A percentile compares a stretch with the other conserved stretches of the same genome.
Evolutionary conservation across 2,113 vertebrate species (phyloP).

Genomic region (Leiothrix lutea): DNA sequence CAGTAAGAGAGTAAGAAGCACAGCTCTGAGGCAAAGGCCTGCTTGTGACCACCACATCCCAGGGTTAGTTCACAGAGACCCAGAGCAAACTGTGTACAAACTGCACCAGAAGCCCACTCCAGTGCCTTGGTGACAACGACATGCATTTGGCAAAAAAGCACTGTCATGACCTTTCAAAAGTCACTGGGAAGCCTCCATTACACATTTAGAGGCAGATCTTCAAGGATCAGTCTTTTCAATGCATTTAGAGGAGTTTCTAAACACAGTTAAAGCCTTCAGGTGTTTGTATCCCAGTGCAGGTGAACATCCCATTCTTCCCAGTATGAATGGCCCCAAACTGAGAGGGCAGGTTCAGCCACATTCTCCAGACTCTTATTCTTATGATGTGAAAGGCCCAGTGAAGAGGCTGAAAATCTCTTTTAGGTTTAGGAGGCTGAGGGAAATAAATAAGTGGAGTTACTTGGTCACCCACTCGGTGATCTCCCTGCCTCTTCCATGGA

Average conservation of each 20-base stretch:
- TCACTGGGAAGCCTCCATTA: neutral
- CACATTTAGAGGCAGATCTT: neutral
- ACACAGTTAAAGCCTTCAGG: neutral
- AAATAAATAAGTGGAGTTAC: neutral
- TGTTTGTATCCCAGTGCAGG: neutral
- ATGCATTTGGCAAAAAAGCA: neutral
- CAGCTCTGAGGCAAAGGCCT: neutral
- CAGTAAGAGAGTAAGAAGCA: neutral
- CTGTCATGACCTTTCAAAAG: neutral
- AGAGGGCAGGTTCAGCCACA: neutral
- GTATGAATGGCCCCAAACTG: neutral
- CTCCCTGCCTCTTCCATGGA: neutral
- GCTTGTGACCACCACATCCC: neutral
- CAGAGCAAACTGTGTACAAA: neutral
- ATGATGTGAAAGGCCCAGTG: neutral
- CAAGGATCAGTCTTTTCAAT: neutral
- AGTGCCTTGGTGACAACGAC: fast-evolving
- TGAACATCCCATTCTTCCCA: neutral
- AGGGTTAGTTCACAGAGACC: no score
- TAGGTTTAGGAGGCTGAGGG: neutral
- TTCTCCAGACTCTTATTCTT: neutral
- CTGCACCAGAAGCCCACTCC: neutral
- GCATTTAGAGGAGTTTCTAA: neutral
- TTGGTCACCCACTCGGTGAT: neutral
- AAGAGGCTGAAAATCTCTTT: neutral